These are phyloP conservation scores for Dichetophora obliterata DNA, from an alignment of 2,888 invertebrate genomes.

Conservation along the genomic window DNA sequence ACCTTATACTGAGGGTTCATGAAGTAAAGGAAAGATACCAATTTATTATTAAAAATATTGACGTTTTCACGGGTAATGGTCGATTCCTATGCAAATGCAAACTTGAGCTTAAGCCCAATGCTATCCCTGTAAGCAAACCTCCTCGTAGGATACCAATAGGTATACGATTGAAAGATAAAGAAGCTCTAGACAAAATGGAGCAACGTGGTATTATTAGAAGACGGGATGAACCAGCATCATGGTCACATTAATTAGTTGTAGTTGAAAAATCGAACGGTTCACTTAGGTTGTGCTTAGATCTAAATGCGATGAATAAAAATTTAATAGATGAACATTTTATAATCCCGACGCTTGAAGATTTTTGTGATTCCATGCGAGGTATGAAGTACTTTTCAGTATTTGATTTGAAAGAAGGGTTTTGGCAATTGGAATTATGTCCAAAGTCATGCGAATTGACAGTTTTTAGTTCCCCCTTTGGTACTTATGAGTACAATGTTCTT, in stretches of 20 bases:
- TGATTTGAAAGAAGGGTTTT: conserved; percentile 51
- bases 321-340: conserved; percentile 48
- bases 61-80: too few species aligned
- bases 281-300: conserved; percentile 56
- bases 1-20: too few species aligned
- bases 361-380: conserved; percentile 46
- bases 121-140: too few species aligned
- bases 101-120: too few species aligned
- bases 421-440: conserved; percentile 48
- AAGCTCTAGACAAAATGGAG: too few species aligned
- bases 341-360: conserved; percentile 51
- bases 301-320: conserved; percentile 51
- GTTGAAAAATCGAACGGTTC: conserved; percentile 47
- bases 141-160: too few species aligned
- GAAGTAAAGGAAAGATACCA: too few species aligned
- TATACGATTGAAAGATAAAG: too few species aligned
- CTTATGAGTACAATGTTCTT: conserved; percentile 40
- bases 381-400: conserved; percentile 50
- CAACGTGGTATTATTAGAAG: too few species aligned
- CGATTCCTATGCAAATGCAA: too few species aligned
- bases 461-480: conserved; percentile 25
- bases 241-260: conserved; percentile 39
- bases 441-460: conserved; percentile 57
- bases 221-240: not conserved
- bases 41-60: too few species aligned